Base-by-base conservation (phyloP, 2,113 vertebrate genomes). In the Oophaga pumilio region DNA sequence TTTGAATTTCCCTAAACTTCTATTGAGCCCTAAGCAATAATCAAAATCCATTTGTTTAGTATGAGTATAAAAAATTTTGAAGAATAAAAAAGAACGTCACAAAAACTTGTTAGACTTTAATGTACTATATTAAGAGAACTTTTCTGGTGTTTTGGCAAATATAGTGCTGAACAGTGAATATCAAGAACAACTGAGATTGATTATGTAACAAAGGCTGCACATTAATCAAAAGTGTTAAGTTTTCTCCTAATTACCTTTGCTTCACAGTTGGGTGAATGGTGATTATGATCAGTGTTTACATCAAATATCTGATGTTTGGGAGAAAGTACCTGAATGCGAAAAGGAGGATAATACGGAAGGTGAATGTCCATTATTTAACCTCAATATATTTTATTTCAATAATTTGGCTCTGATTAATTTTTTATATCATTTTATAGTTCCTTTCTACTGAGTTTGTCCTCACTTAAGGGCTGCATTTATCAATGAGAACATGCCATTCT, bases 1-100 rank as follows among this genome's bases (percentile, higher is more conserved):
- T 62, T 22, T 68, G 62, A 53, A 88, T 76, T 82, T 82, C 84
- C 85, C 89, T 81, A 89, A 52, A 69, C 43, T 18, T 76, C 33
- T 69, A 5, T 60, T 80, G 64, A 57, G 76, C 79, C 86, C 57
- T 64, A 24, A 87, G 59, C 71, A 76, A 57, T 76, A 83, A 88
- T 88, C 59, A 84, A 18, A 88, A 82, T 66, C 79, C 86, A 56
- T 83, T 88, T 88, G 68, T 83, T 82, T 24, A 26, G 17, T 76
- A 73, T 14, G 56, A 88, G 14, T 49, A 76, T 14, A 68, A 24
- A 71, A 73, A 76, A 56, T 56, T 69, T 2, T 64, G 64, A 24
- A 15, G n/a, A 83, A 24, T 6, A 68, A 83, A 43, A 59, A 53
- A 22, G 18, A 52, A 82, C 80, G 33, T 56, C 50, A 77, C 26